Base-by-base conservation (phyloP, 2,888 invertebrate species). In the Hesperia comma region DNA sequence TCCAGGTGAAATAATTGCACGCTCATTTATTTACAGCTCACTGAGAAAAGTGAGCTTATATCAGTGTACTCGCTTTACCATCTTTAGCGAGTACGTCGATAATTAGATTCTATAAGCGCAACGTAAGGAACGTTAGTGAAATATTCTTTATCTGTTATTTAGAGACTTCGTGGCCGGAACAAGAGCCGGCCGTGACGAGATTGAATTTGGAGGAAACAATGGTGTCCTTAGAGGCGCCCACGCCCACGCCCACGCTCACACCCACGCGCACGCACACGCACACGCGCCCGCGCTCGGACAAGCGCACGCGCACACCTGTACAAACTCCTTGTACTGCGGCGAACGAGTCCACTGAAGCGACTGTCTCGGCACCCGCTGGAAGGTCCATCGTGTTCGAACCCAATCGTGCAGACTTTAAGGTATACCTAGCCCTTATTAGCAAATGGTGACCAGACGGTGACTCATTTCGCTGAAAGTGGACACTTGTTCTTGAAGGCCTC, bases 331-430 rank as follows among this genome's bases (percentile, higher is more conserved):
- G 17, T 17, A 1, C 43, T 14, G 51, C 51, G 17, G n/a, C 51
- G 12, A 4, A 6, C 21, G 21, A 10, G 10, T 5, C 19, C 56
- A 15, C 54, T 32, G n/a, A 26, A 5, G 5, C 26, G 2, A 26
- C 26, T 62, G 17, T 68, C 56, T 15, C 15, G 21, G 19, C 46
- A 54, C 58, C 63, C 37, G 8, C 15, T 2, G 26, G 12, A 40
- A 0, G 56, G 63, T 56, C 64, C 56, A 19, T 46, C 15, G 86
- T 86, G 61, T 88, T 84, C 64, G 89, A 89, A 67, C 88, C 88
- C 12, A 85, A 87, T 71, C 82, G 88, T n/a, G 79, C 87, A 0
- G 89, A 89, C 70, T 88, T 88, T 69, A 86, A 81, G 82, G 88
- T 88, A 73, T 12, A 19, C 3, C 51, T 41, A 4, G 0, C 3